Conservation (phyloP, 2,113 vertebrate genomes). For the Boleophthalmus pectinirostris region DNA sequence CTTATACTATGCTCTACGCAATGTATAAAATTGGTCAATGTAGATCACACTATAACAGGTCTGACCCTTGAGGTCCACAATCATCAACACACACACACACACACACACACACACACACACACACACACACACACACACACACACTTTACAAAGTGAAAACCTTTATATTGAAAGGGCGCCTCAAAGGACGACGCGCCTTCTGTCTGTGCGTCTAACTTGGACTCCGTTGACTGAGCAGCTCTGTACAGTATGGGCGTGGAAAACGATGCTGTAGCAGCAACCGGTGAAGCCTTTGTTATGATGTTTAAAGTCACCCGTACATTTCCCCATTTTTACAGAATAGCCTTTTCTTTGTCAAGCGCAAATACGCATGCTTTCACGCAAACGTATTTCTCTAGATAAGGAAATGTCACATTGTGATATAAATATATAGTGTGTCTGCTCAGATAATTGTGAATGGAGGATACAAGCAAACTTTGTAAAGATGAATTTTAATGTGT, state of each 20-base stretch:
- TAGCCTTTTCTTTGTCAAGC: background rate
- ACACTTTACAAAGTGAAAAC: background rate
- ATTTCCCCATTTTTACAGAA: background rate
- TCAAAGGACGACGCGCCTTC: rapidly evolving
- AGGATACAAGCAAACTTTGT: background rate
- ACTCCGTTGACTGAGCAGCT: background rate
- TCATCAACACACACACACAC: too few relatives aligned
- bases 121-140: too few relatives aligned
- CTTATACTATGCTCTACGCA: too few relatives aligned
- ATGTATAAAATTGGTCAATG: too few relatives aligned
- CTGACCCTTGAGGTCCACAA: background rate
- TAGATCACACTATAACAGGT: too few relatives aligned
- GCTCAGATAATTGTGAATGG: background rate
- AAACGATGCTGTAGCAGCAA: constrained; percentile 40
- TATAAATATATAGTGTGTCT: too few relatives aligned
- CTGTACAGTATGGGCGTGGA: constrained; percentile 68
- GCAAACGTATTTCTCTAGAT: background rate
- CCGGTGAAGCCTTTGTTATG: constrained; percentile 51
- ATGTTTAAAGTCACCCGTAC: constrained; percentile 28
- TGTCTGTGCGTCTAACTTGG: background rate
- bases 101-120: too few relatives aligned
- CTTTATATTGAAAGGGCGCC: constrained; percentile 48
- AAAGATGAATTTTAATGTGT: background rate
- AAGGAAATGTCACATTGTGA: background rate
- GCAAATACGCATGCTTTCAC: background rate